Conservation (phyloP, 2,113 vertebrate species). For the Oplegnathus fasciatus region DNA sequence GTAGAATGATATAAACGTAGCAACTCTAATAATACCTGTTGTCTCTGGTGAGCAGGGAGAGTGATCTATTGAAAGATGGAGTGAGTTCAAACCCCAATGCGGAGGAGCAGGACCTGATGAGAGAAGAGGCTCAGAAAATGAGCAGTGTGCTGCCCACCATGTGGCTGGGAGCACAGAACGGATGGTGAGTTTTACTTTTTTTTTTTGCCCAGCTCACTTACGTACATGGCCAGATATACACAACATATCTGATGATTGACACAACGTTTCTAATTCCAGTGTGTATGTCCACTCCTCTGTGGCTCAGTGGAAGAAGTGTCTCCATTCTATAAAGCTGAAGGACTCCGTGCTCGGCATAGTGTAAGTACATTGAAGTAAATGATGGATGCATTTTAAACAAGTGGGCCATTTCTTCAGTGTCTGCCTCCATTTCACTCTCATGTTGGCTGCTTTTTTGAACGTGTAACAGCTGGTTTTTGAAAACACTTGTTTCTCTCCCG, state of each 20-base stretch:
- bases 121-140: constrained; percentile 98
- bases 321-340: constrained; percentile 98
- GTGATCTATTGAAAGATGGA: constrained; percentile 90
- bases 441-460: not conserved
- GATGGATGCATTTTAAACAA: not conserved
- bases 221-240: not conserved
- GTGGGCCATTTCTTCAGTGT: not conserved
- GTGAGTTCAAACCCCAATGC: constrained; percentile 86
- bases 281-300: constrained; percentile 98
- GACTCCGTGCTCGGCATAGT: constrained; percentile 98
- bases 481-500: constrained; percentile 16
- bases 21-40: not conserved
- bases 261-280: constrained; percentile 83
- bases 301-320: constrained; percentile 97
- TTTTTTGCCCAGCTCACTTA: not conserved
- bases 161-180: constrained; percentile 98
- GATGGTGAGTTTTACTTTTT: constrained; percentile 87
- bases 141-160: constrained; percentile 97
- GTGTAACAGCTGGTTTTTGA: too few relatives aligned
- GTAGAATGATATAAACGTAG: not conserved
- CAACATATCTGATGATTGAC: not conserved
- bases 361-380: constrained; percentile 84
- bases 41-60: constrained; percentile 82
- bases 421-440: fast-evolving
- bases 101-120: constrained; percentile 93